Evolutionary conservation across 64 coral and sea anemone genomes (phyloP), one percentile per base, ranked within the genome.

Genomic region (Platygyra sinensis): DNA sequence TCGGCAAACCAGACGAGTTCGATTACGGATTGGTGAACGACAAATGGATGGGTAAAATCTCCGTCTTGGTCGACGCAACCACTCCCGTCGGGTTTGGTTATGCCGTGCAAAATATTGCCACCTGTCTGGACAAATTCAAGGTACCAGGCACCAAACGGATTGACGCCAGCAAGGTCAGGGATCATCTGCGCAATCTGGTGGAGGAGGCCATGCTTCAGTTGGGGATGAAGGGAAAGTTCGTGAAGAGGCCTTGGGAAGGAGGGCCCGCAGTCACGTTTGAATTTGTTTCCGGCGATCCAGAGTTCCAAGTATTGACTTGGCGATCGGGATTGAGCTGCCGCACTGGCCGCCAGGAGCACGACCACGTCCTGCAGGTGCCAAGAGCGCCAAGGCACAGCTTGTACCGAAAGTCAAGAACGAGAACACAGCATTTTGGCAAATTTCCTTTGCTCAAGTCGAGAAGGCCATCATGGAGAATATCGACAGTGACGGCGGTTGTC

Each of bases 261-360:
- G 88, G 88, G 5, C 88, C 88, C 19, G 88, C 63, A 8, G 88
- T 90, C 1, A 90, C 88, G 8, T 90, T 81, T 73, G 88, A 90
- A 51, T 14, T 79, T 5, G n/a, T 49, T 24, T 80, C 54, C 54
- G 54, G 54, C 54, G 15, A 60, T 27, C 12, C 14, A 90, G 27
- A 8, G 10, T 81, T 67, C 13, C 88, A 52, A 81, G 77, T 11
- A 90, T 90, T 42, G 88, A 90, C 67, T 80, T 90, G 19, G 88
- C 88, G 9, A 90, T 90, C 4, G 63, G 74, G 7, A 67, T 90
- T 2, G 42, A 90, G 8, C 64, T 90, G 3, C 4, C 17, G 6
- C 13, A 80, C 16, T 90, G 88, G 77, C 88, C 88, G 10, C 59
- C 6, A 5, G 12, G 29, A 15, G 87, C 87, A 10, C 19, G 52